Conservation (phyloP, 2,888 invertebrate genomes). For the Melitaea athalia region DNA sequence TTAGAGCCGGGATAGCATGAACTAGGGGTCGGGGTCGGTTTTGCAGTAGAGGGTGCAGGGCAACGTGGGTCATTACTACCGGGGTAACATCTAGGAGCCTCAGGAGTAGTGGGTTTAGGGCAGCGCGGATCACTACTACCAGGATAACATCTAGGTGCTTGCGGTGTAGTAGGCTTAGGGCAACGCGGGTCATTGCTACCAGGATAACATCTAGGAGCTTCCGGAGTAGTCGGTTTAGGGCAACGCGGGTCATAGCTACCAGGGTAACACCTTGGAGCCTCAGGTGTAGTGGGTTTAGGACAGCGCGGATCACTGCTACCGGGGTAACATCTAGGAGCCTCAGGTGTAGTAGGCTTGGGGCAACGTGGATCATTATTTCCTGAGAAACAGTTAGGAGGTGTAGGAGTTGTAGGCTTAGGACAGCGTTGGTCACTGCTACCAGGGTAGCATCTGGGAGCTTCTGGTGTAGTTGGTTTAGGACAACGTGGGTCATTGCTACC, state of each 20-base stretch:
- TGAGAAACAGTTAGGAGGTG: slow-evolving; percentile 47
- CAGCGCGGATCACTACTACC: slow-evolving; percentile 55
- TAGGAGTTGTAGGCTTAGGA: slow-evolving; percentile 49
- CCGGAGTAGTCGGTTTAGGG: slow-evolving; percentile 45
- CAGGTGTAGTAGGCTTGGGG: slow-evolving; percentile 49
- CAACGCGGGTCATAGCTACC: slow-evolving; percentile 53
- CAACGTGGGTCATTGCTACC: slow-evolving; percentile 56
- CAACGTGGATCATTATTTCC: slow-evolving; percentile 47
- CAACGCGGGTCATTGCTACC: slow-evolving; percentile 59
- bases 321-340: slow-evolving; percentile 47
- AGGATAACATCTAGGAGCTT: slow-evolving; percentile 51
- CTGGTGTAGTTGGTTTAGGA: slow-evolving; percentile 46
- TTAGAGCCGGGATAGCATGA: slow-evolving; percentile 71
- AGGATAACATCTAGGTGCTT: slow-evolving; percentile 47
- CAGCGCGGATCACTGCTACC: slow-evolving; percentile 47
- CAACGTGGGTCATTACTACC: slow-evolving; percentile 53
- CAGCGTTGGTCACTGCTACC: slow-evolving; percentile 56
- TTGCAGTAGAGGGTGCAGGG: slow-evolving; percentile 51
- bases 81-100: slow-evolving; percentile 47
- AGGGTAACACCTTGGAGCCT: slow-evolving; percentile 51
- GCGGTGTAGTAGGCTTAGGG: slow-evolving; percentile 47
- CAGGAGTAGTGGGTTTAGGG: slow-evolving; percentile 47
- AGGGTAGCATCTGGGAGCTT: slow-evolving; percentile 52
- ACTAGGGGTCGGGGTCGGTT: slow-evolving; percentile 59
- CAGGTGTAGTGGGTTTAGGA: slow-evolving; percentile 44